Percentiles rank a stretch among this genome's conserved stretches.
These are phyloP conservation scores for Archips crataeganus DNA, from an alignment of 2,888 invertebrate species.

Conservation along the genomic window DNA sequence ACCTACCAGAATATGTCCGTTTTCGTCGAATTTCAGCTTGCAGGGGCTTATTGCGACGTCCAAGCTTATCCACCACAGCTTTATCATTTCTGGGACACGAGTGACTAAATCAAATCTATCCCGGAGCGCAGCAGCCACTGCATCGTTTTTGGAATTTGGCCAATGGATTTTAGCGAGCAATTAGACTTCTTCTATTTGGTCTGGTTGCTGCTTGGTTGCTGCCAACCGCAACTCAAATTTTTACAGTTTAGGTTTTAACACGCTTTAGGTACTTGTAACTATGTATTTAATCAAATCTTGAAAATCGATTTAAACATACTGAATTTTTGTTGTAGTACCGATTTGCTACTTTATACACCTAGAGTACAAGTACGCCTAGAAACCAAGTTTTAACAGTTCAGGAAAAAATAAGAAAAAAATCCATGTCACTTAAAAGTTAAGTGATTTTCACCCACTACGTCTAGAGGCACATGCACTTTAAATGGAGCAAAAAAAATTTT, in stretches of 20 bases:
- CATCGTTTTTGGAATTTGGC: conserved; percentile 52
- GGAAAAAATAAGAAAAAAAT: too few relatives aligned
- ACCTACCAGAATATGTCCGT: not conserved
- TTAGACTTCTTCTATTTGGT: conserved; percentile 51
- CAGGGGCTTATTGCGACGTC: not conserved
- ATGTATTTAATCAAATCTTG: not conserved
- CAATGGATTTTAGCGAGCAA: conserved; percentile 51
- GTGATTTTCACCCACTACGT: too few relatives aligned
- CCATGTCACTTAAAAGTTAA: too few relatives aligned
- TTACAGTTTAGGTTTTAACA: not conserved
- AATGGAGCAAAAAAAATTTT: too few relatives aligned
- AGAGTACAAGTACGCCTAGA: too few relatives aligned
- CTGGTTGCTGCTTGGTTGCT: conserved; percentile 17
- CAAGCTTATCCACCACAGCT: conserved; percentile 17
- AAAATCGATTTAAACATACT: too few relatives aligned
- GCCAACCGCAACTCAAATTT: conserved; percentile 15
- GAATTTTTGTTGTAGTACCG: too few relatives aligned
- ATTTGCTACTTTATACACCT: too few relatives aligned
- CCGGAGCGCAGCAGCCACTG: conserved; percentile 43
- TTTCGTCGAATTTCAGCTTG: not conserved
- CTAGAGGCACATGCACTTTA: too few relatives aligned
- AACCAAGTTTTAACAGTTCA: too few relatives aligned
- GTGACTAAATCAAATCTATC: conserved; percentile 46
- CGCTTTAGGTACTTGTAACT: not conserved
- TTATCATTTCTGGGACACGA: conserved; percentile 29